These are phyloP conservation scores for Procambarus clarkii DNA, from an alignment of 1,140 invertebrate genomes.

Conservation along the genomic window DNA sequence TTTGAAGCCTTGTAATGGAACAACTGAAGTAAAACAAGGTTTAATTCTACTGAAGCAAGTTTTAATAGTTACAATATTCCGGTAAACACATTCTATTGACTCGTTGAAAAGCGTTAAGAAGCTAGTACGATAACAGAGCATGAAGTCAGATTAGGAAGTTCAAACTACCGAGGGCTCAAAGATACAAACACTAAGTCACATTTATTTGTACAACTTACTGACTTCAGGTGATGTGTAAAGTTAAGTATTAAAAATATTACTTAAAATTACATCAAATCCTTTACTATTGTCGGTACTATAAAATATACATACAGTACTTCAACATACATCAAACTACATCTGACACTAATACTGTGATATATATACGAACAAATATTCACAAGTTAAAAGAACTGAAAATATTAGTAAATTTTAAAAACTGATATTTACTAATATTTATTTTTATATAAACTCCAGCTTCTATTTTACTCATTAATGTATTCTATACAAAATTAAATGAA, in stretches of 20 bases:
- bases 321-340: neutral
- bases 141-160: neutral
- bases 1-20: neutral
- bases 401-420: neutral
- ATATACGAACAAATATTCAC: neutral
- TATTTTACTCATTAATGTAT: neutral
- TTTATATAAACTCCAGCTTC: neutral
- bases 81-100: too few species aligned
- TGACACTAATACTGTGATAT: neutral
- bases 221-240: neutral
- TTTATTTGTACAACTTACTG: conserved; percentile 1
- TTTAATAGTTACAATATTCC: neutral
- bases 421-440: neutral
- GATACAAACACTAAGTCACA: neutral
- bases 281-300: neutral
- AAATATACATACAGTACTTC: neutral
- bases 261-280: neutral
- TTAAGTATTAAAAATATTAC: neutral
- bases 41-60: neutral
- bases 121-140: neutral
- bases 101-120: too few species aligned
- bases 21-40: neutral
- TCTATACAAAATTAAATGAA: neutral
- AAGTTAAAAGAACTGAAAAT: neutral
- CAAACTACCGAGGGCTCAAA: neutral